Evolutionary conservation across 2,797 vertebrate genomes (phyloP).

Genomic region (Macrochelys suwanniensis): DNA sequence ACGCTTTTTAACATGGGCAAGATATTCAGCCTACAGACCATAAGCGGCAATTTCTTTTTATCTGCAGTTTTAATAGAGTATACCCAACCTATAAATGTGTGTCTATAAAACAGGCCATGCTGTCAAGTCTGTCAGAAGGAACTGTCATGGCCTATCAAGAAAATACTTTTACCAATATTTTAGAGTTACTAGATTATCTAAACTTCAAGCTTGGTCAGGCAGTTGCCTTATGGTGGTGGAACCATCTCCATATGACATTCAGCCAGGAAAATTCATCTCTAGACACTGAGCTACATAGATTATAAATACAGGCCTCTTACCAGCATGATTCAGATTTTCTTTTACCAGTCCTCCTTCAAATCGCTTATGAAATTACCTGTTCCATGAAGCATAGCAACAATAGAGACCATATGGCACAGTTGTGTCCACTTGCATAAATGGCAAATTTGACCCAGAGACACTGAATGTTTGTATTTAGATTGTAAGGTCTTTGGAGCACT

Average conservation of each 20-base stretch:
- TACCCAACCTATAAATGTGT: neutral
- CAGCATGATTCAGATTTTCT: neutral
- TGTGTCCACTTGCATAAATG: neutral
- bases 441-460: neutral
- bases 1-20: neutral
- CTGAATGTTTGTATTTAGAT: neutral
- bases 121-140: neutral
- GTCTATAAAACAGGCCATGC: accelerated
- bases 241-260: neutral
- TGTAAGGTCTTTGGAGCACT: neutral
- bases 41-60: accelerated
- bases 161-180: accelerated
- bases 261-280: neutral
- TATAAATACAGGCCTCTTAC: neutral
- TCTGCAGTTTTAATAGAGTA: neutral
- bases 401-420: neutral
- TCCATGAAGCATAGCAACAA: neutral
- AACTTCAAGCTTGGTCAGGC: neutral
- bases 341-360: neutral
- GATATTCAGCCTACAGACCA: neutral
- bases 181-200: neutral
- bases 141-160: neutral
- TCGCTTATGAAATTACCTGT: neutral
- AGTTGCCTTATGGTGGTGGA: neutral
- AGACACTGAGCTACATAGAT: neutral